These are phyloP conservation scores for Protobothrops flavoviridis DNA, from an alignment of 2,113 vertebrate genomes.

Conservation along the genomic window DNA sequence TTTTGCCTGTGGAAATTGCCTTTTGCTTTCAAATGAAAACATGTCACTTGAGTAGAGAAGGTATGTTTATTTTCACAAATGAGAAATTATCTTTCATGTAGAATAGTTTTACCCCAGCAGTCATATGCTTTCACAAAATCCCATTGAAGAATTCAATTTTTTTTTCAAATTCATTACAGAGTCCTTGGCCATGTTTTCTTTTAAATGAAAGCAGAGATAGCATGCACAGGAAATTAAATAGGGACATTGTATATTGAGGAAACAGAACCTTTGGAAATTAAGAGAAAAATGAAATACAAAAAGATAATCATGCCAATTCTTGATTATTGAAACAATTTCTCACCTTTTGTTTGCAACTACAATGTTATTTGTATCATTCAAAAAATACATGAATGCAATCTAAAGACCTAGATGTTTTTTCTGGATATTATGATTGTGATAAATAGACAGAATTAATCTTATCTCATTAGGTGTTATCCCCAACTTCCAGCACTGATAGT, in stretches of 20 bases:
- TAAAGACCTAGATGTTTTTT: not conserved
- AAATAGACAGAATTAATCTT: not conserved
- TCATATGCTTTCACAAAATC: constrained; percentile 5
- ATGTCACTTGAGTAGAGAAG: constrained; percentile 1
- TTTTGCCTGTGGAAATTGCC: constrained; percentile 4
- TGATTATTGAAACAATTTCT: not conserved
- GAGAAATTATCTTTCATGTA: constrained; percentile 23
- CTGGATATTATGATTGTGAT: not conserved
- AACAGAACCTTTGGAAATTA: not conserved
- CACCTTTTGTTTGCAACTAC: not conserved
- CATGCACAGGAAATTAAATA: not conserved
- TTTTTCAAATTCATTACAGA: not conserved
- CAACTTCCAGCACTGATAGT: not conserved
- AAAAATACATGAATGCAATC: not conserved
- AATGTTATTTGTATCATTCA: not conserved
- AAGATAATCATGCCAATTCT: not conserved
- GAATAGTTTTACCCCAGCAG: not conserved
- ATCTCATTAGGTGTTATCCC: not conserved
- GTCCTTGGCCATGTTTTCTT: not conserved
- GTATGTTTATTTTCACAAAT: constrained; percentile 12
- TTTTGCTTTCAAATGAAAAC: constrained; percentile 16
- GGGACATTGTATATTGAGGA: not conserved
- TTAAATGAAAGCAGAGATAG: not conserved
- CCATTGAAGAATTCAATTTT: not conserved
- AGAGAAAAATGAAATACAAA: not conserved